Evolutionary conservation across 2,888 invertebrate species (phyloP), one percentile per base, ranked within the genome.

Genomic region (Synergus gifuensis): DNA sequence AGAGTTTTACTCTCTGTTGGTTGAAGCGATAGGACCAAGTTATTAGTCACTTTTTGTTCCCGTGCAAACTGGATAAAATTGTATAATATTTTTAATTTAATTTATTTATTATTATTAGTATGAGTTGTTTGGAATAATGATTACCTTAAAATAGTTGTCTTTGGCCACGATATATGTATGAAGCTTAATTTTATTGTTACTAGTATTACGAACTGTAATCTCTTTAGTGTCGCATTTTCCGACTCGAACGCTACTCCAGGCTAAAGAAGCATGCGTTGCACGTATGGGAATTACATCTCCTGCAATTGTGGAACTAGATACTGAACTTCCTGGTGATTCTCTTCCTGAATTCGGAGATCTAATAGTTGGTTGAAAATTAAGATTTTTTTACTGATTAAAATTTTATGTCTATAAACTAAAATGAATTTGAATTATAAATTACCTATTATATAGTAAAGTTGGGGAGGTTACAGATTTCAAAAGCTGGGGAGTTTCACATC

Each of bases 181-280:
- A 22, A 95, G 89, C n/a, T 93, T 93, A 8, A 95, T 90, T 76
- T 94, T 93, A 85, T 94, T 94, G 58, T 92, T 90, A 12, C 94
- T 93, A 12, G 92, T 94, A 86, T 95, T 95, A 80, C 94, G 93
- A 78, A 94, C 91, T 40, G 93, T 93, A 87, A 95, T 93, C 66
- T 94, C 93, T 84, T 94, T 94, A 0, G 91, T 92, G 0, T 92
- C 93, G 22, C 92, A 93, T 82, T 93, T 94, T 46, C 94, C 94
- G 12, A 93, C 88, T 87, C 93, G 94, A 2, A 94, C 90, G 85
- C 94, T 94, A 44, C 94, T 94, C 95, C 95, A 95, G 18, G 94
- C 93, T 8, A 95, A 85, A 82, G 94, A 93, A 11, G 93, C 91
- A 62, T 93, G 93, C 0, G 94, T 94, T 1, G 94, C 93, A 86